phyloP scores from a whole-genome alignment of 2,797 vertebrate species.

The Oreortyx pictus region DNA sequence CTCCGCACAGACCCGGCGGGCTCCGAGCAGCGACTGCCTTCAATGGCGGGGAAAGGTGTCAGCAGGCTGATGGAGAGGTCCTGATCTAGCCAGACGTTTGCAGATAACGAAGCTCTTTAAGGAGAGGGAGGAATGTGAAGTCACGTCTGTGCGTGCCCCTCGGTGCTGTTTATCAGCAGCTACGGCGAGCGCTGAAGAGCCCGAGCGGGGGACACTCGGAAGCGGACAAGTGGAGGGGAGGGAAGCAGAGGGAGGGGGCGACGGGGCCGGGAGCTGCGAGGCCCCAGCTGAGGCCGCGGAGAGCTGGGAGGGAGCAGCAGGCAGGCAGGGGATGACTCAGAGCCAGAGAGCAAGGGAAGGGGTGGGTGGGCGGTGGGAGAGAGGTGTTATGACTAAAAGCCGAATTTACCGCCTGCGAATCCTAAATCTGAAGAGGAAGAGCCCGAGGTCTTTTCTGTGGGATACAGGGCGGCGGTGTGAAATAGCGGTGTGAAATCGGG shows the following conservation, averaged over 20 bases:
- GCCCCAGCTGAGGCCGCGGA: slow-evolving; percentile 56
- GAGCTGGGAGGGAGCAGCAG: slow-evolving; percentile 64
- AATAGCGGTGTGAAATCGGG: not conserved
- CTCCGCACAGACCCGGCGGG: not conserved
- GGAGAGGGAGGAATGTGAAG: not conserved
- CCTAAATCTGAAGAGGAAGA: slow-evolving; percentile 46
- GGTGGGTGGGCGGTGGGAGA: slow-evolving; percentile 56
- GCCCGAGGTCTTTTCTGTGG: slow-evolving; percentile 9
- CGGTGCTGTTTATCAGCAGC: not conserved
- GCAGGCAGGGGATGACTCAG: slow-evolving; percentile 71
- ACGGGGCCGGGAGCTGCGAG: slow-evolving; percentile 47
- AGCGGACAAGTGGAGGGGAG: slow-evolving; percentile 34
- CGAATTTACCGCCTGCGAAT: slow-evolving; percentile 53
- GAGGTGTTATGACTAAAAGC: slow-evolving; percentile 76
- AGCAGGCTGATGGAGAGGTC: slow-evolving; percentile 21
- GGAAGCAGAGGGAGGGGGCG: not conserved
- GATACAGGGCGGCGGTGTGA: not conserved
- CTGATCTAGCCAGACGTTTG: not conserved
- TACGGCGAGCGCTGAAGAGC: not conserved
- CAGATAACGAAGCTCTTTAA: slow-evolving; percentile 12
- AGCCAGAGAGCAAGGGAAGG: slow-evolving; percentile 61
- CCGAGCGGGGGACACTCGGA: not conserved
- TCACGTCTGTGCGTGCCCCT: not conserved
- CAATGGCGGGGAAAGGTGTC: not conserved
- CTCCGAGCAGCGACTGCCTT: not conserved